Percentiles rank a stretch among this genome's conserved stretches.
phyloP scores from a whole-genome alignment of 2,888 invertebrate genomes.

The Chydorus sphaericus region DNA sequence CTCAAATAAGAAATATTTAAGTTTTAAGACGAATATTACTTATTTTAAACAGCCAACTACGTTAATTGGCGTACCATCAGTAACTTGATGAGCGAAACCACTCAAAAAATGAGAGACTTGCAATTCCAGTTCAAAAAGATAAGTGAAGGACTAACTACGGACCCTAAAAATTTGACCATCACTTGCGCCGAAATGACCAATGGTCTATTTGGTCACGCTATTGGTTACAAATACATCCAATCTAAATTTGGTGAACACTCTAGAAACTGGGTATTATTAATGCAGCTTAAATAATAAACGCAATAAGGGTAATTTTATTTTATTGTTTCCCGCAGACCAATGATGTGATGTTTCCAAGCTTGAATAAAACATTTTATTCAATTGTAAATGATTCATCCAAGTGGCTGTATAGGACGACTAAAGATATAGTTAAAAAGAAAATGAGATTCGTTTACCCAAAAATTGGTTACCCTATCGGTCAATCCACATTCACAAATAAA shows the following conservation, averaged over 20 bases:
- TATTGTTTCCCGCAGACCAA: neutral
- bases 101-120: slow-evolving; percentile 19
- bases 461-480: slow-evolving; percentile 29
- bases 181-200: slow-evolving; percentile 21
- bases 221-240: slow-evolving; percentile 20
- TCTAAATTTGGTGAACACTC: slow-evolving; percentile 19
- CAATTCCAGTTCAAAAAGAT: slow-evolving; percentile 20
- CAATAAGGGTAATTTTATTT: neutral
- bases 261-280: slow-evolving; percentile 20
- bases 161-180: slow-evolving; percentile 19
- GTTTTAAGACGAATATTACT: slow-evolving; percentile 2
- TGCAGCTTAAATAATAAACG: slow-evolving; percentile 16
- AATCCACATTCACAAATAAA: no score
- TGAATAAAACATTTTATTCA: slow-evolving; percentile 10
- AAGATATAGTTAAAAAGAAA: slow-evolving; percentile 26
- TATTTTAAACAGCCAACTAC: slow-evolving; percentile 53
- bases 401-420: slow-evolving; percentile 28
- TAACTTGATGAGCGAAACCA: slow-evolving; percentile 18
- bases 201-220: slow-evolving; percentile 19
- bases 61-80: slow-evolving; percentile 49
- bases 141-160: slow-evolving; percentile 17
- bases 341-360: slow-evolving; percentile 2
- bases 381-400: slow-evolving; percentile 19
- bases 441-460: slow-evolving; percentile 26
- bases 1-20: slow-evolving; percentile 1